Percentiles rank a stretch among this genome's conserved stretches.
Evolutionary conservation across 2,797 vertebrate species (phyloP).

Genomic region (Sebastes itinus): DNA sequence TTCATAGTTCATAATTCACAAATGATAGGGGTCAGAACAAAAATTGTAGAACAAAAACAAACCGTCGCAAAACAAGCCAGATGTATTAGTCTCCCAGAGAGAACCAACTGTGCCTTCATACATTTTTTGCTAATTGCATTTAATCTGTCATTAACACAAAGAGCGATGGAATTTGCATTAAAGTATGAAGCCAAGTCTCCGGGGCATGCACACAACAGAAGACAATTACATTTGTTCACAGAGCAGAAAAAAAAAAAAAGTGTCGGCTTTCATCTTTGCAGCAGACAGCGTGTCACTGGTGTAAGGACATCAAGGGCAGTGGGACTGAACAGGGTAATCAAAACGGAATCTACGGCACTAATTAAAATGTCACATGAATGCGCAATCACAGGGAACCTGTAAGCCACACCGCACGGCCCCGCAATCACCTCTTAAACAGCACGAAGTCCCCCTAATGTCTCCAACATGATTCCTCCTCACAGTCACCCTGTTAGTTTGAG

Average conservation of each 20-base stretch:
- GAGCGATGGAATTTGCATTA: conserved; percentile 70
- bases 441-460: conserved; percentile 44
- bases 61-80: conserved; percentile 17
- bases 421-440: conserved; percentile 63
- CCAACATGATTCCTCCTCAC: conserved; percentile 29
- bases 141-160: conserved; percentile 79
- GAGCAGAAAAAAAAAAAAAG: conserved; percentile 34
- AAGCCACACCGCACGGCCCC: not conserved
- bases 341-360: conserved; percentile 71
- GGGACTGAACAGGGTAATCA: conserved; percentile 70
- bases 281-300: conserved; percentile 71
- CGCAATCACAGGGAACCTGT: conserved; percentile 61
- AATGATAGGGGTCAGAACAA: conserved; percentile 6
- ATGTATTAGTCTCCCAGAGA: conserved; percentile 57
- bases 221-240: conserved; percentile 75
- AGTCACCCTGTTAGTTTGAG: conserved; percentile 18
- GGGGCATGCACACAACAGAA: conserved; percentile 72
- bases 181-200: conserved; percentile 63
- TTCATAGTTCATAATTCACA: not conserved
- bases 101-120: conserved; percentile 36
- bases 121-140: conserved; percentile 74
- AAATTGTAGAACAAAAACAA: conserved; percentile 15
- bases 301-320: conserved; percentile 69
- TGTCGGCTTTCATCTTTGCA: conserved; percentile 70
- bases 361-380: conserved; percentile 79